Base-by-base conservation (phyloP, 2,888 invertebrate genomes). In the Sphaerophoria rueppellii region DNA sequence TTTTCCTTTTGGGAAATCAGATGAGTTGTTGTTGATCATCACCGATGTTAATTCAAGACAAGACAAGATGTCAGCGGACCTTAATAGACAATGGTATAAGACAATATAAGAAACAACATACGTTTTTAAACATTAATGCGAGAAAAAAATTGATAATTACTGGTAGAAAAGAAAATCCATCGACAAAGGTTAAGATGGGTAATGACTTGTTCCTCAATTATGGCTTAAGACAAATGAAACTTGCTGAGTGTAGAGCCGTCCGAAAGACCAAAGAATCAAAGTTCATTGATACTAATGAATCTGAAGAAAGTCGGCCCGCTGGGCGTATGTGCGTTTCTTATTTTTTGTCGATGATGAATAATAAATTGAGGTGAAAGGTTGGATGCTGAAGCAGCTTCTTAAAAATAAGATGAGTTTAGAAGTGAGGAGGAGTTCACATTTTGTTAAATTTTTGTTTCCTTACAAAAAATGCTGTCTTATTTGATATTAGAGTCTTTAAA, bases 151-250 rank as follows among this genome's bases (percentile, higher is more conserved):
- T 40, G 14, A 50, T 35, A 34, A 63, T 14, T 32, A 50, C 40
- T 43, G 9, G 4, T 43, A 50, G 48, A 54, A 82, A 73, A 58
- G 74, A 78, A 79, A 79, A 79, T 14, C 58, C 67, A 75, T 83
- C 71, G 74, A 74, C 60, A 79, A 75, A 83, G 82, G 82, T 83
- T 83, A 79, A 67, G 54, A 60, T 58, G 9, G 2, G 58, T 7
- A 54, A 14, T 60, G 14, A 57, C 40, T 54, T 52, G 32, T n/a
- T 67, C 12, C 14, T 24, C 24, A 6, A 50, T 37, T 52, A 60
- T 57, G 40, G 35, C 24, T 50, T 57, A 60, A 52, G 72, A 67
- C 32, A 63, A 54, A 46, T 69, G 40, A 70, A 74, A 82, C 74
- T 32, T 46, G 16, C 9, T 67, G 24, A 24, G 24, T 24, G 24